Base-by-base conservation (phyloP, 2,888 invertebrate species). In the Drosophila anomalata region DNA sequence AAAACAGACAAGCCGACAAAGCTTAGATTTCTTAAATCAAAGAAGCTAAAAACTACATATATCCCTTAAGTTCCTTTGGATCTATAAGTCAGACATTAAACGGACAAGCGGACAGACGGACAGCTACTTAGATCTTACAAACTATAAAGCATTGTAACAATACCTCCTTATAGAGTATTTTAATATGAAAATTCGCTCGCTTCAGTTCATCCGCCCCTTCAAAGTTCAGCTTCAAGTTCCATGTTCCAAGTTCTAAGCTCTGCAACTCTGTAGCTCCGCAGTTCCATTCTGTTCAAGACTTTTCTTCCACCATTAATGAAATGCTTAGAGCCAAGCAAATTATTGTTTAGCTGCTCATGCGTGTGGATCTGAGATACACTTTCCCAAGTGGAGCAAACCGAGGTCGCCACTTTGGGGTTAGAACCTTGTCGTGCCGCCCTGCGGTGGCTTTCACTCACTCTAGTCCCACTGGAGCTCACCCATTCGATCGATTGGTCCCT, bases 361-460 rank as follows among this genome's bases (percentile, higher is more conserved):
- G 59, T 61, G 50, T 73, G 50, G 33, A 56, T 56, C 50, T 22
- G 41, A 39, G 60, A 56, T 44, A 70, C 71, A 71, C 71, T 73
- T 71, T 71, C 63, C 63, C 72, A 69, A 71, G 57, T 73, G 63
- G 68, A 71, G 70, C 39, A 36, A 29, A 24, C 31, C 42, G 22
- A 14, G 50, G 42, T 63, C 62, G 65, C 41, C 24, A 24, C 36
- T 31, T 33, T 36, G 31, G 56, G 46, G 31, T n/a, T 59, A 51
- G 50, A 62, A 63, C 62, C 53, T 56, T 65, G 66, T 84, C 78
- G 75, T 80, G 76, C 47, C 53, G 52, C 61, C 69, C 70, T 58
- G 52, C 65, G 79, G 74, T 61, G 73, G 88, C 82, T 82, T 87
- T 82, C 88, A 76, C 88, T 87, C 68, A 24, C 22, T 24, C 22